Conservation (phyloP, 2,888 invertebrate genomes). For the Trissolcus japonicus region DNA sequence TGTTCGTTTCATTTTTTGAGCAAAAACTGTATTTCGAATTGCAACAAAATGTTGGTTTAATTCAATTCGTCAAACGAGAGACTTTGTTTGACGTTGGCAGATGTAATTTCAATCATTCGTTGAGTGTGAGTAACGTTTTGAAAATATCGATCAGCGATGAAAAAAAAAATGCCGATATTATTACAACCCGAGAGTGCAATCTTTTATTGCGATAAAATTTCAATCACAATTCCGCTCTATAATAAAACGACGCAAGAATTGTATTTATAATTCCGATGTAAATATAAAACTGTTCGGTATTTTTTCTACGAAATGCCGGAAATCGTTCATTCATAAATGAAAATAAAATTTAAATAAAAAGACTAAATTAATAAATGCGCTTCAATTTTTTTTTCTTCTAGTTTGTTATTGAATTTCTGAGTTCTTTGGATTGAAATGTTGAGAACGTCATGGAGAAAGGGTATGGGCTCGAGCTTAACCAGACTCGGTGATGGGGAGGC, state of each 20-base stretch:
- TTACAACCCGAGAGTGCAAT: no score
- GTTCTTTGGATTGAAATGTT: no score
- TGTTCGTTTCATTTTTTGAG: constrained; percentile 14
- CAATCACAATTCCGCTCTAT: not conserved
- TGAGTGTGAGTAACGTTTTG: constrained; percentile 26
- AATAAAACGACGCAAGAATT: not conserved
- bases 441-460: no score
- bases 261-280: not conserved
- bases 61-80: constrained; percentile 30
- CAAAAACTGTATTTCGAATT: constrained; percentile 25
- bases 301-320: not conserved
- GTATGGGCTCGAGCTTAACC: no score
- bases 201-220: not conserved
- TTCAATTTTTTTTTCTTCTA: no score
- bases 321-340: not conserved
- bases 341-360: constrained; percentile 4
- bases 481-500: constrained; percentile 5
- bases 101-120: constrained; percentile 39
- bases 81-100: constrained; percentile 39
- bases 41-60: constrained; percentile 35
- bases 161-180: constrained; percentile 27
- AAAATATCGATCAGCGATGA: constrained; percentile 18
- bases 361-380: no score
- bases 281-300: not conserved
- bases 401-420: no score